Evolutionary conservation across 2,888 invertebrate species (phyloP).

Genomic region (Drosophila stalkeri): DNA sequence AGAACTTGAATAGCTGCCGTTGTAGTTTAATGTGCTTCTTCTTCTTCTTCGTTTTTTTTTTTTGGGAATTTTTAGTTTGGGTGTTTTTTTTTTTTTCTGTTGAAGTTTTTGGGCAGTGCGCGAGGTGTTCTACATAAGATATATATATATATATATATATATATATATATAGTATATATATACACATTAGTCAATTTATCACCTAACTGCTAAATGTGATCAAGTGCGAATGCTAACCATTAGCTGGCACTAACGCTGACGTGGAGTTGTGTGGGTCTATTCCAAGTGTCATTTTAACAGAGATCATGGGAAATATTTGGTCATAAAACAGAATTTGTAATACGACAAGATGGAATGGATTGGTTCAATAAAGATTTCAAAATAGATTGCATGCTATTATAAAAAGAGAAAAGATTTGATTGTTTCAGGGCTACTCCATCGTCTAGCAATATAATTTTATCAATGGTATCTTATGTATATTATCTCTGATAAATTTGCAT

Average conservation of each 20-base stretch:
- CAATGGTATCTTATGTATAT: too few species aligned
- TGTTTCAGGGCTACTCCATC: too few species aligned
- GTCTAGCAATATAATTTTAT: too few species aligned
- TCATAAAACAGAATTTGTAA: background rate
- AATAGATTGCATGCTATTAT: background rate
- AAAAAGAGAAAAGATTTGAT: background rate
- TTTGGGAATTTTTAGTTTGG: constrained; percentile 15
- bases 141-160: background rate
- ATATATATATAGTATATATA: constrained; percentile 1
- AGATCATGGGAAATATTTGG: background rate
- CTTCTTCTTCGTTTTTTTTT: constrained; percentile 13
- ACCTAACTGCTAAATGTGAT: constrained; percentile 52
- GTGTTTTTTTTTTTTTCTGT: constrained; percentile 15
- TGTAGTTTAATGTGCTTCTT: constrained; percentile 37
- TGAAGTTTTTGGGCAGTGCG: constrained; percentile 16
- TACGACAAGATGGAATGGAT: background rate
- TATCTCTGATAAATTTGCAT: too few species aligned
- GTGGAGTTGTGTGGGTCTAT: background rate
- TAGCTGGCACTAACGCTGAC: constrained; percentile 6
- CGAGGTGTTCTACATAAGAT: constrained; percentile 43
- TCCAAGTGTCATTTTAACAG: background rate
- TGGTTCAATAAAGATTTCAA: background rate
- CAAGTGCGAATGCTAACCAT: constrained; percentile 40
- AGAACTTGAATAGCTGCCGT: constrained; percentile 49
- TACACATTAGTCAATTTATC: constrained; percentile 38